Base-by-base conservation (phyloP, 2,797 vertebrate genomes). In the Poecilia wingei region DNA sequence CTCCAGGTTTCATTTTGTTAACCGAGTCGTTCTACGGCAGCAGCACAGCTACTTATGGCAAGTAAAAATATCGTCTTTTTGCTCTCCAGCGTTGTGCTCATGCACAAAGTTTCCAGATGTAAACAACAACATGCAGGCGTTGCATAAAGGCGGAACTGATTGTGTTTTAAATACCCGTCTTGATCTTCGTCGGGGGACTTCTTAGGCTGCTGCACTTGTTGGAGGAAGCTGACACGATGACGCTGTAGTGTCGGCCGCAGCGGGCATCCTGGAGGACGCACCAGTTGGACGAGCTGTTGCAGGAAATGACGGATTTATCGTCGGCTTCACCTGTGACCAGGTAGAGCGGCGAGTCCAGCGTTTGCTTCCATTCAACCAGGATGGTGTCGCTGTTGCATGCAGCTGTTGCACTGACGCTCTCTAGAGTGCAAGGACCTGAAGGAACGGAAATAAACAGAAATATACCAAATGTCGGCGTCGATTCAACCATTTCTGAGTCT, bases 151-250 rank as follows among this genome's bases (percentile, higher is more conserved):
- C 1, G 33, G 57, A 47, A 36, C 9, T 70, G 1, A 49, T 36
- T 64, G 31, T 49, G 39, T 41, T 4, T 20, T 6, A 45, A 71
- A 45, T 91, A 96, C 96, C 94, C 72, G 95, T 95, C 57, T 79
- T 74, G 13, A 96, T 87, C 84, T 87, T 93, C 57, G 82, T 82
- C 0, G 95, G 93, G 0, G 93, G 90, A 79, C 96, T 96, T 49
- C 95, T 91, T 59, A 95, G 86, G 86, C 91, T 96, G 89, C 88
- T 95, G 94, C 96, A 97, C 84, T 95, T 95, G 86, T 94, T 88
- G 2, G 95, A 96, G 12, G 94, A 91, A 2, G 93, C 77, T 2
- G 95, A 93, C 4, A 96, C 94, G 1, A 95, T 94, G 86, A 96
- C 64, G 76, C 86, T 94, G 76, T 96, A 97, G 4, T 89, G 81